These are phyloP conservation scores for Erythrolamprus reginae DNA, from an alignment of 2,113 vertebrate species.

Conservation along the genomic window DNA sequence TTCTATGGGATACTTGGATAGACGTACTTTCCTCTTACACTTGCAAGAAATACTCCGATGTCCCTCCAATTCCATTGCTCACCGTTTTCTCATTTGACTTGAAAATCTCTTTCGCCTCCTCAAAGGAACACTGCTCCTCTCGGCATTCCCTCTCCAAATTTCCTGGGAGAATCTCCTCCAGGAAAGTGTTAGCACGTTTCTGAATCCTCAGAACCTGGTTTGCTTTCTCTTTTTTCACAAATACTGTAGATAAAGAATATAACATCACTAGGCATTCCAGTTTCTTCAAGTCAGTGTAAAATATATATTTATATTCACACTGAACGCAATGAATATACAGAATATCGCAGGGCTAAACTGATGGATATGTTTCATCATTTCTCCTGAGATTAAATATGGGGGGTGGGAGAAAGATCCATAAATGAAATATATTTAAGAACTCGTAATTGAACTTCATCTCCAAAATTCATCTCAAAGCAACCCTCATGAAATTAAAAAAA, in stretches of 20 bases:
- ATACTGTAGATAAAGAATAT: slow-evolving; percentile 59
- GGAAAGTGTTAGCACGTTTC: slow-evolving; percentile 67
- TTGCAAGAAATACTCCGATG: neutral
- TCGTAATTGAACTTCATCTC: neutral
- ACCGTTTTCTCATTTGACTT: slow-evolving; percentile 77
- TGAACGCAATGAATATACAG: neutral
- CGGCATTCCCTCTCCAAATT: slow-evolving; percentile 80
- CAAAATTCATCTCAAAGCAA: neutral
- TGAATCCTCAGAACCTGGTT: slow-evolving; percentile 63
- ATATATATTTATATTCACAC: neutral
- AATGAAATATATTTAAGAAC: neutral
- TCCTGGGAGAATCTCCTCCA: slow-evolving; percentile 77
- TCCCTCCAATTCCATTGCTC: neutral
- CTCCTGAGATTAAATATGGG: neutral
- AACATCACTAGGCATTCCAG: neutral
- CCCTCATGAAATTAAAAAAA: neutral
- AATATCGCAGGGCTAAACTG: neutral
- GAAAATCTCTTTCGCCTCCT: slow-evolving; percentile 82
- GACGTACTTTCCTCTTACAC: neutral
- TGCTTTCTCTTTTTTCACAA: slow-evolving; percentile 62
- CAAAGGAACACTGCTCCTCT: slow-evolving; percentile 76
- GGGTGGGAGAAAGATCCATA: neutral
- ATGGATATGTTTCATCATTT: neutral
- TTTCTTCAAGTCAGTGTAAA: neutral
- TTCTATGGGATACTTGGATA: neutral